Base-by-base conservation (phyloP, 2,113 vertebrate genomes). In the Alligator sinensis region DNA sequence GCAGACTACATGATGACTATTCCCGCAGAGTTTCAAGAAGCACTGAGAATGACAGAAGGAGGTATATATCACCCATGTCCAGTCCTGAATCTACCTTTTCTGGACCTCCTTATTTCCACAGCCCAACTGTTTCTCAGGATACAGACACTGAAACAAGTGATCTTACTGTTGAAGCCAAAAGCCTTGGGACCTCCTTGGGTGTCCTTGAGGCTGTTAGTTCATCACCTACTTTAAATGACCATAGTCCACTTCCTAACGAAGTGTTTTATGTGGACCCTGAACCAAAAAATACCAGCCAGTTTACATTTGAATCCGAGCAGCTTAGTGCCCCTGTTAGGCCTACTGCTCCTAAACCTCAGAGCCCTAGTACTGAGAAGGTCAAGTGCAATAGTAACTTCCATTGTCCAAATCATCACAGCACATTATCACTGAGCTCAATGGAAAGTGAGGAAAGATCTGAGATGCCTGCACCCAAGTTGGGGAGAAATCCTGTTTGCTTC, bases 1-100 rank as follows among this genome's bases (percentile, higher is more conserved):
- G 98, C 96, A 97, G 97, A 72, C 97, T 99, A 77, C 99, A 99
- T 0, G 99, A 99, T 5, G 99, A 99, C 97, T 99, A 99, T 77
- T 99, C 99, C 9, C 98, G 98, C 81, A 98, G 99, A 4, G 96
- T 97, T 92, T 99, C 99, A 92, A 98, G 98, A 77, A 90, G 96
- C 55, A 93, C 97, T 0, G 98, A 98, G 90, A 95, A 63, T 2
- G 98, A 98, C 77, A 97, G 98, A 21, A 97, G 97, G 90, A 98
- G 98, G 54, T 97, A 98, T 25, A 94, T 96, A 8, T 96, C 96
- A 10, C 95, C 97, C 0, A 4, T 95, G 82, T 96, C 94, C 38
- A 96, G 87, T 13, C 91, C 96, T 30, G 84, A 92, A 14, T 91
- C 96, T 59, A 92, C 92, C 38, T 87, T 83, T 28, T 78, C 82